Conservation (phyloP, 2,888 invertebrate species). For the Caenorhabditis afra region DNA sequence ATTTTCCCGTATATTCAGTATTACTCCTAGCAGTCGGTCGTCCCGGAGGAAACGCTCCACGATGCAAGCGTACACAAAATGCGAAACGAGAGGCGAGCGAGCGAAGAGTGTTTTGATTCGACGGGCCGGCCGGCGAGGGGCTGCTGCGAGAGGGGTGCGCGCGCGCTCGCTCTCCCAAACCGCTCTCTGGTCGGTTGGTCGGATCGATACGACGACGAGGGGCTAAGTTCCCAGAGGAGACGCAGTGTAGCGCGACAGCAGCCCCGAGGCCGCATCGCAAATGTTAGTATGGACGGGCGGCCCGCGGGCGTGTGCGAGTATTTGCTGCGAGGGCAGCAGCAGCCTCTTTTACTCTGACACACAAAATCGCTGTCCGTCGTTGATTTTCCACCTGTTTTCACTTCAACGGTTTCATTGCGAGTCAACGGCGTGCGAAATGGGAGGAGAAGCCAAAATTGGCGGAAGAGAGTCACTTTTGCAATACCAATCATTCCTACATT, state of each 20-base stretch:
- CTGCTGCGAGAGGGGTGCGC: background rate
- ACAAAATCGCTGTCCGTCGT: slow-evolving; percentile 1
- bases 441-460: background rate
- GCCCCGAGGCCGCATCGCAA: slow-evolving; percentile 30
- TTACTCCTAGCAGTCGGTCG: too few species aligned
- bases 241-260: slow-evolving; percentile 12
- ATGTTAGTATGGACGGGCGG: slow-evolving; percentile 42
- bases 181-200: slow-evolving; percentile 47
- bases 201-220: slow-evolving; percentile 31
- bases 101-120: slow-evolving; percentile 45
- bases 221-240: slow-evolving; percentile 8
- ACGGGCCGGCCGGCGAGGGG: slow-evolving; percentile 21
- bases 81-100: background rate
- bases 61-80: background rate
- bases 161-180: slow-evolving; percentile 6
- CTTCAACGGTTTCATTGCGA: background rate
- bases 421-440: background rate
- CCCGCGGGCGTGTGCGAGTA: slow-evolving; percentile 44
- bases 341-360: slow-evolving; percentile 19
- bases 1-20: too few species aligned
- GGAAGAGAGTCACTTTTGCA: background rate
- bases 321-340: slow-evolving; percentile 34
- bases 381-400: slow-evolving; percentile 35
- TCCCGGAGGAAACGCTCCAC: too few species aligned
- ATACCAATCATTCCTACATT: slow-evolving; percentile 28